phyloP scores from a whole-genome alignment of 2,888 invertebrate species.

The Zele albiditarsus region DNA sequence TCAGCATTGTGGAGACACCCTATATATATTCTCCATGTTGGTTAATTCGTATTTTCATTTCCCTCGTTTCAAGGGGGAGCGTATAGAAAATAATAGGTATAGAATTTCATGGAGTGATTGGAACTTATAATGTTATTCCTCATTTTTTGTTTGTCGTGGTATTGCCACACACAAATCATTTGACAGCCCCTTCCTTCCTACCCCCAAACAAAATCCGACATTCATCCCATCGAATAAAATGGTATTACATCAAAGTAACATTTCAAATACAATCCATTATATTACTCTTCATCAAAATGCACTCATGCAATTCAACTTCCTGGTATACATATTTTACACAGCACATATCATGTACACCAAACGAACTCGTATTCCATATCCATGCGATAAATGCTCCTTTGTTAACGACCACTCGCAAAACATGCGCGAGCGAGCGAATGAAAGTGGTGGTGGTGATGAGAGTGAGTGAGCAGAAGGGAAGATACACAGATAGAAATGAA shows the following conservation, averaged over 20 bases:
- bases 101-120: neutral
- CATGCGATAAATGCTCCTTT: conserved; percentile 27
- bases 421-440: neutral
- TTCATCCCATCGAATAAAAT: neutral
- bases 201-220: too few relatives aligned
- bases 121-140: too few relatives aligned
- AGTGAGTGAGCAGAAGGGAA: conserved; percentile 10
- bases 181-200: too few relatives aligned
- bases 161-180: too few relatives aligned
- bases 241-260: neutral
- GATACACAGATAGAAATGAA: neutral
- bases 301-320: neutral
- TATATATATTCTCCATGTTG: neutral
- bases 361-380: neutral
- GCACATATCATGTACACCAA: conserved; percentile 14
- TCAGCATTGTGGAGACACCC: neutral
- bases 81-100: neutral
- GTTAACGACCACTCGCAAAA: conserved; percentile 17
- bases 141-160: too few relatives aligned
- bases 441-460: neutral
- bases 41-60: neutral
- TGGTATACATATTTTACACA: conserved; percentile 9
- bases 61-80: neutral
- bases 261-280: neutral
- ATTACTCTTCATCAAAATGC: conserved; percentile 1